Conservation (phyloP, 2,888 invertebrate genomes). For the Pyrrhosoma nymphula region DNA sequence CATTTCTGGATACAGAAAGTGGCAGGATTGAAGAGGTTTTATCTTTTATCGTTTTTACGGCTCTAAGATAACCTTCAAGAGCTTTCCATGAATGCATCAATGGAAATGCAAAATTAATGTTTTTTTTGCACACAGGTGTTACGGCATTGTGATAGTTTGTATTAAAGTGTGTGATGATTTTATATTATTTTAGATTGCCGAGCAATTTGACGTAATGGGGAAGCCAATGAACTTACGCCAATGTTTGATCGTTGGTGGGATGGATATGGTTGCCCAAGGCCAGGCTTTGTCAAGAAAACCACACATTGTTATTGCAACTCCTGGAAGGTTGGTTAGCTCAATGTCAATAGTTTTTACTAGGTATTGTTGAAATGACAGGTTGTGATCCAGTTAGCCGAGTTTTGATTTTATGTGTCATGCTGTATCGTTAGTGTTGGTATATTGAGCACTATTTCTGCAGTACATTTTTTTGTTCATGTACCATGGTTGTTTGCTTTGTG, state of each 20-base stretch:
- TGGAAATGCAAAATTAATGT: too few relatives aligned
- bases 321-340: conserved; percentile 82
- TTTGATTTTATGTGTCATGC: neutral
- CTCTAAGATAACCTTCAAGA: too few relatives aligned
- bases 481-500: too few relatives aligned
- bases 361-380: neutral
- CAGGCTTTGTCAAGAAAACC: conserved; percentile 90
- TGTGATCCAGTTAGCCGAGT: neutral
- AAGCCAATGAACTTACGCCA: conserved; percentile 91
- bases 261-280: conserved; percentile 94
- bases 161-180: neutral
- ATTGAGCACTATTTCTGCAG: too few relatives aligned
- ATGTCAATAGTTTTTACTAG: neutral
- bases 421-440: neutral
- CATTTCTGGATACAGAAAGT: too few relatives aligned
- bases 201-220: conserved; percentile 96
- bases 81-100: too few relatives aligned
- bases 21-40: too few relatives aligned
- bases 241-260: conserved; percentile 95
- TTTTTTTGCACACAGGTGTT: too few relatives aligned
- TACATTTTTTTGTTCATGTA: too few relatives aligned
- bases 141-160: too few relatives aligned
- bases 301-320: conserved; percentile 97
- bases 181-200: conserved; percentile 86
- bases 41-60: too few relatives aligned